Base-by-base conservation (phyloP, 2,113 vertebrate genomes). In the Cyprinodon tularosa region DNA sequence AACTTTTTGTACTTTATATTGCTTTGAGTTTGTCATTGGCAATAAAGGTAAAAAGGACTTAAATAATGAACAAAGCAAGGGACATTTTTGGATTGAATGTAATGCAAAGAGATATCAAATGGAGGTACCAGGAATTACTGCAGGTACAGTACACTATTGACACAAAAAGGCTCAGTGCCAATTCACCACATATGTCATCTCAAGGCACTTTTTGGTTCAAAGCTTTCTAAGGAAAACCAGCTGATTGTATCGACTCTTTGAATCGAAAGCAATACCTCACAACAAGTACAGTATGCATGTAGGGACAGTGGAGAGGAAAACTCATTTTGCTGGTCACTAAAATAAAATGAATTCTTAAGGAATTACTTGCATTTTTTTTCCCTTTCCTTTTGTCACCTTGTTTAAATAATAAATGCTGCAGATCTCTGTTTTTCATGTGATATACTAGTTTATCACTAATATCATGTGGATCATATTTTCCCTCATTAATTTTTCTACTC, bases 401-500 rank as follows among this genome's bases (percentile, higher is more conserved):
- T 29, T 29, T 29, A 29, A 29, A 45, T 45, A 10, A 45, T 2
- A 7, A 22, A 7, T 59, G 3, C 2, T 8, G 57, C 8, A 57
- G 15, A 29, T 29, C 3, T 59, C 2, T 22, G n/a, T 59, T 59
- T 59, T 4, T 62, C 36, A 37, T 38, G 12, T 14, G 13, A 6
- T 38, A 17, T 6, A 62, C 5, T 37, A 14, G 13, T 62, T 66
- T 42, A n/a, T 57, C 1, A 20, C 50, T 57, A 1, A 42, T 12
- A 12, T n/a, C 7, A 37, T 38, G 12, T 67, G 8, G 12, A 4
- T 6, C 20, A 13, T 69, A 22, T 12, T 62, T 65, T 12, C 13
- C 45, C 48, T 37, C n/a, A 62, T 39, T 81, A 36, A 40, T 75
- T 59, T 62, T 42, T 59, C 11, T 74, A 45, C 45, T 71, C 64